Evolutionary conservation across 2,888 invertebrate species (phyloP), one percentile per base, ranked within the genome.

Genomic region (Phorcus lineatus): DNA sequence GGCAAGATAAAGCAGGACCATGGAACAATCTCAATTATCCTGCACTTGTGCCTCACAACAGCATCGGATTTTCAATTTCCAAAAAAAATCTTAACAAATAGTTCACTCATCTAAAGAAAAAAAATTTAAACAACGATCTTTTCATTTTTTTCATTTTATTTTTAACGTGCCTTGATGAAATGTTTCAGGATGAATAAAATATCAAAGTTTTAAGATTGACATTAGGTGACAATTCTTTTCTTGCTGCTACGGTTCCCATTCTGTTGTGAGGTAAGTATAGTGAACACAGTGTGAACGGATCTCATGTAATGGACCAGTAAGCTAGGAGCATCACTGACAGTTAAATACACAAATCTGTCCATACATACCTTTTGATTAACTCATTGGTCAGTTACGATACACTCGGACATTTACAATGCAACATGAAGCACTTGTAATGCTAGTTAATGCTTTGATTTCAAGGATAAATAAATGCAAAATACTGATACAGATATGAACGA

Each of bases 391-490:
- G 28, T 70, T 70, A 70, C 11, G 70, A 40, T 70, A 70, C 40
- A 40, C 19, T 36, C 36, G 4, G 31, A 70, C 40, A 36, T 19
- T 47, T 47, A 47, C 19, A 70, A 70, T 36, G 40, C 36, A 70
- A 70, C 70, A 70, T 36, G 36, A 70, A 70, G 70, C 70, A 40
- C 70, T 70, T 70, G 70, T 36, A 70, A 70, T 40, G 70, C 70
- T 70, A 31, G n/a, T 62, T 62, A 62, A 62, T 62, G 62, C 62
- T 62, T 40, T 70, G 40, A 36, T 36, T 70, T 70, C 40, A 36
- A 70, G 28, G 40, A 70, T 70, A 70, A 31, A 70, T 70, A 70
- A 31, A 70, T 70, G 70, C 70, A 70, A 62, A 62, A 70, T 70
- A 70, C 70, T 70, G 70, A 70, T 70, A 36, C 19, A 36, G 70